These are phyloP conservation scores for Tigriopus japonicus DNA, from an alignment of 1,140 invertebrate species.

Conservation along the genomic window DNA sequence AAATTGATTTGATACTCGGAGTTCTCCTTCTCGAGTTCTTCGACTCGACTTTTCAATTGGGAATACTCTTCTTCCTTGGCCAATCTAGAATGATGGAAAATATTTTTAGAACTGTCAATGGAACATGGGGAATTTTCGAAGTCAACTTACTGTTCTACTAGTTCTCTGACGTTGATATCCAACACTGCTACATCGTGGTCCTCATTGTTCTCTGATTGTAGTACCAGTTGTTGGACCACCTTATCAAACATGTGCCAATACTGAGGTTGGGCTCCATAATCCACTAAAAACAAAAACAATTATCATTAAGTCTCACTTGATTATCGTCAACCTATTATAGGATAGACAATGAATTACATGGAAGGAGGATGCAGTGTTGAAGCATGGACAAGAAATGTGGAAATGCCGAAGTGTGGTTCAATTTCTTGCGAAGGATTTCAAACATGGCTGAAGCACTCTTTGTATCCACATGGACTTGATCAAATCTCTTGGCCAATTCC, in stretches of 20 bases:
- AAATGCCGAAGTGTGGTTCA: constrained; percentile 79
- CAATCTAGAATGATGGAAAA: constrained; percentile 28
- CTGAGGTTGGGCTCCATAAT: constrained; percentile 59
- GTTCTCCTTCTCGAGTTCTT: constrained; percentile 72
- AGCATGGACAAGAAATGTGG: constrained; percentile 78
- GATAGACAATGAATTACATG: constrained; percentile 43
- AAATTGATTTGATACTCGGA: constrained; percentile 61
- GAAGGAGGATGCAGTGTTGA: constrained; percentile 72
- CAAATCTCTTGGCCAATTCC: constrained; percentile 72
- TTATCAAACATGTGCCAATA: constrained; percentile 87
- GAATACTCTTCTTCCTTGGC: constrained; percentile 85
- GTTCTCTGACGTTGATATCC: constrained; percentile 75
- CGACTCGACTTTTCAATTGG: constrained; percentile 61
- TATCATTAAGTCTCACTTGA: background rate
- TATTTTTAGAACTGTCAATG: background rate
- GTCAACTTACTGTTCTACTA: constrained; percentile 49
- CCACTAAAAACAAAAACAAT: constrained; percentile 30
- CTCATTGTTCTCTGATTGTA: constrained; percentile 52
- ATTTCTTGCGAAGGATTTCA: constrained; percentile 67
- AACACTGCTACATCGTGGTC: constrained; percentile 66
- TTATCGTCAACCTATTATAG: background rate
- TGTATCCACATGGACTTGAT: constrained; percentile 74
- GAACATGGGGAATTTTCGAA: background rate
- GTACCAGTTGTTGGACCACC: constrained; percentile 80
- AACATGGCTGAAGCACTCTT: constrained; percentile 88